phyloP scores from a whole-genome alignment of 1,140 invertebrate species.

The Eufriesea mexicana region DNA sequence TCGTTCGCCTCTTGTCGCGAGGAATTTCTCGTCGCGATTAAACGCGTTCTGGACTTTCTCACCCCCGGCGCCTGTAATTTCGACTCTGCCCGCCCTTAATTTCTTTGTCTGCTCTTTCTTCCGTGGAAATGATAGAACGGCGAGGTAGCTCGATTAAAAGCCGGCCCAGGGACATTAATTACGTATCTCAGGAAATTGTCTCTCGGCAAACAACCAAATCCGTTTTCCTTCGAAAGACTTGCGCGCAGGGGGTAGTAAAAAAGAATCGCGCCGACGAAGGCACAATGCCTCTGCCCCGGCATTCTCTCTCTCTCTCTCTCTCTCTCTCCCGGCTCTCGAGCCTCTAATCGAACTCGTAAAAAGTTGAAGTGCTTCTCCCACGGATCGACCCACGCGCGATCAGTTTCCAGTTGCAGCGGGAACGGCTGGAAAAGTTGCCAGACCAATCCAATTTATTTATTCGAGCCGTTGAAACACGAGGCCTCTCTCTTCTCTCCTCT shows the following conservation, averaged over 20 bases:
- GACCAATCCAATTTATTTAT: constrained; percentile 63
- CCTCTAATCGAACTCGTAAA: constrained; percentile 58
- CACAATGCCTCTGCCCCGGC: constrained; percentile 5
- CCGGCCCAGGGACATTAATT: constrained; percentile 24
- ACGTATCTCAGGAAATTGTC: constrained; percentile 42
- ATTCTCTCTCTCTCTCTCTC: not conserved
- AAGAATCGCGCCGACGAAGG: not conserved
- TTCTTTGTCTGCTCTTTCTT: not conserved
- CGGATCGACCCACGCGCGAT: constrained; percentile 25
- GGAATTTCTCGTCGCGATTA: not conserved
- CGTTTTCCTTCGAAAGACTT: not conserved
- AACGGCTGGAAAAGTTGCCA: constrained; percentile 36
- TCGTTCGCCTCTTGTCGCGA: not conserved
- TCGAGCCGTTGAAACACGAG: constrained; percentile 31
- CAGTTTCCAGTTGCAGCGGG: constrained; percentile 24
- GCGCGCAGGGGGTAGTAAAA: not conserved
- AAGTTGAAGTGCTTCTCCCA: constrained; percentile 46
- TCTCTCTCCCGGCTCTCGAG: not conserved
- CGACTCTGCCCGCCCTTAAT: no score
- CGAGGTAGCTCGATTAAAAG: constrained; percentile 29
- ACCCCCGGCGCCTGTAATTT: not conserved
- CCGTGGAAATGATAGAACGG: not conserved
- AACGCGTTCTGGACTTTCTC: constrained; percentile 16
- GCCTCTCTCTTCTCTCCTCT: not conserved
- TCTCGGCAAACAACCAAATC: not conserved